Conservation (phyloP, 2,888 invertebrate genomes). For the Cephalotes varians region DNA sequence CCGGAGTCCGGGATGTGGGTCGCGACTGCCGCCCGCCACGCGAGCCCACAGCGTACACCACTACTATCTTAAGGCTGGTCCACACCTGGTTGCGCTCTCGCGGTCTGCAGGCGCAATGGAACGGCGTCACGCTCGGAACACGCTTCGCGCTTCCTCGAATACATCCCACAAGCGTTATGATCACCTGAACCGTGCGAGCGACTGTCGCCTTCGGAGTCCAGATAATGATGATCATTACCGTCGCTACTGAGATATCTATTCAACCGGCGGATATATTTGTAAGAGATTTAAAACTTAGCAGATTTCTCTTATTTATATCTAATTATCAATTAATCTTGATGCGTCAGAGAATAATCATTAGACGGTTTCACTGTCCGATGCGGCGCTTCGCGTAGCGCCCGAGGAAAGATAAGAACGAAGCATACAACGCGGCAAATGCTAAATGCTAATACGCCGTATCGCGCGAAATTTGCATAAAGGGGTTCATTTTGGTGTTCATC, state of each 20-base stretch:
- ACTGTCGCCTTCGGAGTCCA: conserved; percentile 8
- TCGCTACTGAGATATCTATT: conserved; percentile 1
- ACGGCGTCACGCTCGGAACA: conserved; percentile 39
- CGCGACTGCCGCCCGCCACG: conserved; percentile 84
- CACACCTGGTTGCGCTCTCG: conserved; percentile 75
- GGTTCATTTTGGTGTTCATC: neutral
- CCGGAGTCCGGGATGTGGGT: conserved; percentile 83
- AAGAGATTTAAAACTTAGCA: neutral
- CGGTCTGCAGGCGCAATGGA: conserved; percentile 42
- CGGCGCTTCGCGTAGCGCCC: neutral
- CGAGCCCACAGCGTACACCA: conserved; percentile 73
- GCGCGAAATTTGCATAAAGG: conserved; percentile 15
- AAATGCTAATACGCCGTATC: neutral
- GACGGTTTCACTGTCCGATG: neutral
- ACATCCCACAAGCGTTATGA: conserved; percentile 37
- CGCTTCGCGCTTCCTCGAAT: conserved; percentile 50
- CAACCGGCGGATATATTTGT: neutral
- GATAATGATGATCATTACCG: conserved; percentile 32
- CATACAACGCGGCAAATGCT: neutral
- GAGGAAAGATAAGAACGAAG: neutral
- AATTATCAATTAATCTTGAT: neutral
- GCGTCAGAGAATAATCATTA: neutral
- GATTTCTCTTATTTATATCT: neutral
- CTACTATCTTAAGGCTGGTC: conserved; percentile 77
- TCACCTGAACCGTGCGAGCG: conserved; percentile 30